phyloP scores from a whole-genome alignment of 23 tunicate genomes.

The Oikopleura albicans region DNA sequence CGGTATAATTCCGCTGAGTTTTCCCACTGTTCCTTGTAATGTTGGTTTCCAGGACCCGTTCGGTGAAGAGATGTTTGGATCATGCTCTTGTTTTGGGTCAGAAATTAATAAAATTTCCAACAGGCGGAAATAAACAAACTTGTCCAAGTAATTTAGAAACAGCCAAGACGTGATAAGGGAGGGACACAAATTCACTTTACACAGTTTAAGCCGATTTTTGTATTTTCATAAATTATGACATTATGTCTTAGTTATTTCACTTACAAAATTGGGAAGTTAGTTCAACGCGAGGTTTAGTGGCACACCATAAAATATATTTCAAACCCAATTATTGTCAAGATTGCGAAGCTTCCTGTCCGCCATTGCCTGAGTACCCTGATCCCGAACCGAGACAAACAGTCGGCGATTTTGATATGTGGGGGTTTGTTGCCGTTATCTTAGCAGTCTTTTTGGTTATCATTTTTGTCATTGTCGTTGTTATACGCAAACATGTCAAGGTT shows the following conservation, averaged over 20 bases:
- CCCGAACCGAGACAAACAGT: not conserved
- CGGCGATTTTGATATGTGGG: not conserved
- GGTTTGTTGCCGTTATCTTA: not conserved
- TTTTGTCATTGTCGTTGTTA: not conserved
- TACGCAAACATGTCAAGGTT: no score
- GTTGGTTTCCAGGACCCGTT: not conserved
- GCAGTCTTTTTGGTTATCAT: not conserved
- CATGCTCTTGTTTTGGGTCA: no score
- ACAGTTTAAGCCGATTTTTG: no score
- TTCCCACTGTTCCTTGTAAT: not conserved
- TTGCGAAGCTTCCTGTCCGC: not conserved
- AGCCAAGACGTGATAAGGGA: no score
- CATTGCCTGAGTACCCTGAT: not conserved
- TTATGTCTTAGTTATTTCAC: no score
- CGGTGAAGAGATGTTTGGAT: no score
- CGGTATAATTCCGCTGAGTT: not conserved
- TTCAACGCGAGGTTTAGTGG: not conserved
- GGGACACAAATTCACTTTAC: no score
- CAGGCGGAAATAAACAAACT: no score
- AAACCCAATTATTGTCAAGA: constrained; percentile 3
- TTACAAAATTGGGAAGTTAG: no score
- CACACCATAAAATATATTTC: not conserved
- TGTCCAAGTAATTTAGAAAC: no score
- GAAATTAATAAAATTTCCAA: no score
- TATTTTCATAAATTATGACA: no score